Evolutionary conservation across 2,113 vertebrate species (phyloP).

Genomic region (Thunnus thynnus): DNA sequence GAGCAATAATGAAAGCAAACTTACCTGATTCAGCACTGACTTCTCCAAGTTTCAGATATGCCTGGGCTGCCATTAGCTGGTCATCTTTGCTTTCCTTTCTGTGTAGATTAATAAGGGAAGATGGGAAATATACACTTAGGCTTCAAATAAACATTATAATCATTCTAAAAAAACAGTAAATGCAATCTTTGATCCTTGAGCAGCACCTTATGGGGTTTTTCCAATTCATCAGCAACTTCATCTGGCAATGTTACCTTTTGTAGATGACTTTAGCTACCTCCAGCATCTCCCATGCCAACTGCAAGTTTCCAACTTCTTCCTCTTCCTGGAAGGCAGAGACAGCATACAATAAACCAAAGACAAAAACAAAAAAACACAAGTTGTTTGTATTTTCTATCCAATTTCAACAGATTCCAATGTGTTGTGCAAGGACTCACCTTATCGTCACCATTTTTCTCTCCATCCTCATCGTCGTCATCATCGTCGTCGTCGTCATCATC

Average conservation of each 20-base stretch:
- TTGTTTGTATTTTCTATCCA: too few species aligned
- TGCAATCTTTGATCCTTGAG: not conserved
- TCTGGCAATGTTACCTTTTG: conserved; percentile 86
- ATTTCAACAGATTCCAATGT: not conserved
- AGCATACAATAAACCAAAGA: not conserved
- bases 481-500: conserved; percentile 36
- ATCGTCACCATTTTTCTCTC: conserved; percentile 84
- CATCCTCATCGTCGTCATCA: conserved; percentile 87
- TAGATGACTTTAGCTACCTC: conserved; percentile 98
- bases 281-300: conserved; percentile 98
- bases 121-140: too few species aligned
- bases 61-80: conserved; percentile 95
- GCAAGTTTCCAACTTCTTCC: conserved; percentile 95
- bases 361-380: not conserved
- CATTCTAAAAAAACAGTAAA: too few species aligned
- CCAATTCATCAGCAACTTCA: too few species aligned
- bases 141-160: too few species aligned
- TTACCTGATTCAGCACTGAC: conserved; percentile 95
- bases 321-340: conserved; percentile 86
- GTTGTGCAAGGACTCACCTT: conserved; percentile 42
- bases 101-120: not conserved
- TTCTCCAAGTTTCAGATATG: conserved; percentile 96
- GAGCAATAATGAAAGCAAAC: not conserved
- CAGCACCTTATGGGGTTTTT: not conserved
- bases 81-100: conserved; percentile 92